Conservation (phyloP, 2,888 invertebrate species). For the Oscheius onirici region DNA sequence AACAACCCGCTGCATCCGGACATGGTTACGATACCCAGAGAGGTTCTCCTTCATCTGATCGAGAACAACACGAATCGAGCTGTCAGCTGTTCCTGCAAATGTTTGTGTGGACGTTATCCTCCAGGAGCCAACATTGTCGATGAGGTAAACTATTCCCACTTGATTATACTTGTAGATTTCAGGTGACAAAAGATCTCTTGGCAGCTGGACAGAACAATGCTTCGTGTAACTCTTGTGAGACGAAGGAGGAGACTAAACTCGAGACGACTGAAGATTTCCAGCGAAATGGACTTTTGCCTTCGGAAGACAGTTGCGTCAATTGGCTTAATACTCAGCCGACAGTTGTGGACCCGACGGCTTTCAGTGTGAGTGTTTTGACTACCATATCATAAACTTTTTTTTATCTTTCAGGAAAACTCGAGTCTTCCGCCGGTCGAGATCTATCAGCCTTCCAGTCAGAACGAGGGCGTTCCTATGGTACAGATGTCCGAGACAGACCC, state of each 20-base stretch:
- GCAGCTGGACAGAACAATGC: slow-evolving; percentile 41
- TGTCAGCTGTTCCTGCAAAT: slow-evolving; percentile 48
- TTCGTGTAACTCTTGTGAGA: slow-evolving; percentile 35
- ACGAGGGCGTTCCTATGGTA: not conserved
- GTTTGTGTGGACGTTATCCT: slow-evolving; percentile 64
- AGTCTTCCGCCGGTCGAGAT: slow-evolving; percentile 1
- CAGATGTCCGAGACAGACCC: slow-evolving; percentile 29
- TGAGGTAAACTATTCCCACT: slow-evolving; percentile 41
- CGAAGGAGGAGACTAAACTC: slow-evolving; percentile 39
- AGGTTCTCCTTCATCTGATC: slow-evolving; percentile 49
- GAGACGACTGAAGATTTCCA: slow-evolving; percentile 56
- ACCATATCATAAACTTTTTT: no score
- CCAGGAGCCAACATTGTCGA: slow-evolving; percentile 65
- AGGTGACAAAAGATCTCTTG: slow-evolving; percentile 48
- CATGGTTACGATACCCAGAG: slow-evolving; percentile 52
- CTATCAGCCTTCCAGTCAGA: not conserved
- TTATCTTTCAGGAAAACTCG: not conserved
- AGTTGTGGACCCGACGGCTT: slow-evolving; percentile 43
- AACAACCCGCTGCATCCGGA: slow-evolving; percentile 36
- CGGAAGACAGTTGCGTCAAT: slow-evolving; percentile 40
- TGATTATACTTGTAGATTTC: not conserved
- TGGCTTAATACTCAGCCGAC: slow-evolving; percentile 48
- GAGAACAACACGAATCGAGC: slow-evolving; percentile 39
- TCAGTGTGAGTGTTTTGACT: slow-evolving; percentile 21
- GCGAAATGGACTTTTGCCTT: slow-evolving; percentile 52